phyloP scores from a whole-genome alignment of 2,797 vertebrate genomes.

The Tragopan temminckii region DNA sequence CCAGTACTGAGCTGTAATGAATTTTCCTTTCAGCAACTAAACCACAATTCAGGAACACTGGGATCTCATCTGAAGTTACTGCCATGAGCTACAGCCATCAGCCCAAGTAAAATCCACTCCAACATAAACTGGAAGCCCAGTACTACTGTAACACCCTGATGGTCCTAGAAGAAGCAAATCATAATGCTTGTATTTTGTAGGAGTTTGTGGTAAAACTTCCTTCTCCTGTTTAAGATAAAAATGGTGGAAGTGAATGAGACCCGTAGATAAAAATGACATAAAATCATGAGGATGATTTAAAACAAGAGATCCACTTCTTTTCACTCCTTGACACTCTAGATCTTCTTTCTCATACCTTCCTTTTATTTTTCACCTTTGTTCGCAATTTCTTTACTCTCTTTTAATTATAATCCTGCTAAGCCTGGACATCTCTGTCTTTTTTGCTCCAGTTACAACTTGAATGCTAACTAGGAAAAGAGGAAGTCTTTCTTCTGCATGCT shows the following conservation, averaged over 20 bases:
- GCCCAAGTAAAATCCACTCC: not conserved
- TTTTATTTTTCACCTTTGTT: conserved; percentile 44
- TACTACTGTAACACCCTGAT: not conserved
- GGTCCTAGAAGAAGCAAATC: not conserved
- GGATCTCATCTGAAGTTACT: not conserved
- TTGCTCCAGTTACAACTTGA: not conserved
- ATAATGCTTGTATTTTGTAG: not conserved
- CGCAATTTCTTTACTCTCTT: conserved; percentile 30
- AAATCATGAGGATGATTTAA: not conserved
- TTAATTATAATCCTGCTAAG: conserved; percentile 60
- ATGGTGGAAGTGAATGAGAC: not conserved
- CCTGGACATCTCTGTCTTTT: conserved; percentile 13
- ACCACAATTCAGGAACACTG: not conserved
- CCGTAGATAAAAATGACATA: not conserved
- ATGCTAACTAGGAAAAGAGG: conserved; percentile 8
- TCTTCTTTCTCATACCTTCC: not conserved
- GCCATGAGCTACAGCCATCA: not conserved
- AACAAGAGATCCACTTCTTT: not conserved
- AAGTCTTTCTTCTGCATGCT: not conserved
- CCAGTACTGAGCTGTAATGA: not conserved
- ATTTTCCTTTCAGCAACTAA: not conserved
- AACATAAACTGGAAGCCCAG: not conserved
- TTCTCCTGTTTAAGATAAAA: not conserved
- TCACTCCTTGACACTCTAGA: not conserved
- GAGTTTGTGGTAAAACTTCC: not conserved